Evolutionary conservation across 2,888 invertebrate species (phyloP).

Genomic region (Hoplodrina blanda): DNA sequence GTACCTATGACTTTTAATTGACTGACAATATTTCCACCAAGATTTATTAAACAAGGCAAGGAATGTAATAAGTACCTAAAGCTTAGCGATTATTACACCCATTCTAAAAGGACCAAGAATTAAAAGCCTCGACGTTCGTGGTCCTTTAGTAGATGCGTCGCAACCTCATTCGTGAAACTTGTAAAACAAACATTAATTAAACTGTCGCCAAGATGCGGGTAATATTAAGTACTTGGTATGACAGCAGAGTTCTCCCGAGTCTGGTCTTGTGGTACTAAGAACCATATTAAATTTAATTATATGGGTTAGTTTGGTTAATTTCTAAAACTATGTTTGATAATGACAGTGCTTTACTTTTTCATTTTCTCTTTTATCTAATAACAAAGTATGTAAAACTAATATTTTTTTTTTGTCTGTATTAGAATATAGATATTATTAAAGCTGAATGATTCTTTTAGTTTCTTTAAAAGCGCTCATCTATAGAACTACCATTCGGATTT

Average conservation of each 20-base stretch:
- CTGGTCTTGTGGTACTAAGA: conserved; percentile 3
- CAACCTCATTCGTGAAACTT: conserved; percentile 27
- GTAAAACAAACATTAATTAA: conserved; percentile 50
- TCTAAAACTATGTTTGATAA: neutral
- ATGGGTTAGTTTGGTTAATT: too few relatives aligned
- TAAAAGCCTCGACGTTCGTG: neutral
- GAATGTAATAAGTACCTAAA: neutral
- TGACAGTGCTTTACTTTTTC: neutral
- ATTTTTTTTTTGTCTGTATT: too few relatives aligned
- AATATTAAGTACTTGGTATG: conserved; percentile 23
- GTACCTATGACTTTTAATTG: too few relatives aligned
- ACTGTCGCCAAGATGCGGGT: conserved; percentile 23
- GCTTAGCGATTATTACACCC: neutral
- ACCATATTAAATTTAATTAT: neutral
- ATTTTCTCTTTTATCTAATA: neutral
- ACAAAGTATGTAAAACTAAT: too few relatives aligned
- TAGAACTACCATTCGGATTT: too few relatives aligned
- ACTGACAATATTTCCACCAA: too few relatives aligned
- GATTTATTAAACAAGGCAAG: neutral
- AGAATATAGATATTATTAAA: too few relatives aligned
- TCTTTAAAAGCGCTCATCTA: too few relatives aligned
- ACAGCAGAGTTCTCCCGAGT: conserved; percentile 16
- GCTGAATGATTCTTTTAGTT: too few relatives aligned
- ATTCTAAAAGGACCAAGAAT: conserved; percentile 14
- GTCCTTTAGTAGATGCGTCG: conserved; percentile 15